These are phyloP conservation scores for Pristionchus japonicus DNA, from an alignment of 2,888 invertebrate genomes.

Conservation along the genomic window DNA sequence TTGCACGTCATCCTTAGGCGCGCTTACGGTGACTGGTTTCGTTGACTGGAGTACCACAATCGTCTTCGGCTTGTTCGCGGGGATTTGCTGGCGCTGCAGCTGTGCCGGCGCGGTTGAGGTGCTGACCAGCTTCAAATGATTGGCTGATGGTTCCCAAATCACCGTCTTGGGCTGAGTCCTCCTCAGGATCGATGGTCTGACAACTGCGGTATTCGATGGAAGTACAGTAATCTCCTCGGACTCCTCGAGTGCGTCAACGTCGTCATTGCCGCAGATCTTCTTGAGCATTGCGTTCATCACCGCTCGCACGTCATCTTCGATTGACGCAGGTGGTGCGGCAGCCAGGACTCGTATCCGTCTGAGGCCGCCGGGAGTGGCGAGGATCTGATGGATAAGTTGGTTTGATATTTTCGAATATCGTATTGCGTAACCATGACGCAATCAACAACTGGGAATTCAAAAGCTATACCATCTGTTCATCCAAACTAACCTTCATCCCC, in stretches of 20 bases:
- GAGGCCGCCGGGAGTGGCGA: neutral
- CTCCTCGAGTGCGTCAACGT: neutral
- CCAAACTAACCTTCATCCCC: no score
- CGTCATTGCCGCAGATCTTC: neutral
- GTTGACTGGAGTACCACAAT: neutral
- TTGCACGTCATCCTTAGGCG: neutral
- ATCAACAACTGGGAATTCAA: no score
- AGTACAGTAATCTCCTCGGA: neutral
- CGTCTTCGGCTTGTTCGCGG: neutral
- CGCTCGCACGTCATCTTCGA: neutral
- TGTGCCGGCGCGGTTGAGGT: neutral
- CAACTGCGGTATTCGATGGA: neutral
- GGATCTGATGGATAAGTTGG: neutral
- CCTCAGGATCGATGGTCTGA: neutral
- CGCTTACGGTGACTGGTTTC: neutral
- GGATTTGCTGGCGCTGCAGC: neutral
- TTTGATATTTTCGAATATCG: neutral
- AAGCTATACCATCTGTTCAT: no score
- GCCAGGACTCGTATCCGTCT: neutral
- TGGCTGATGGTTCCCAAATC: neutral
- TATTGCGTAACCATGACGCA: no score
- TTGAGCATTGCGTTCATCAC: conserved; percentile 4
- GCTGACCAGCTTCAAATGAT: no score
- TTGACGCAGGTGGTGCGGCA: neutral
- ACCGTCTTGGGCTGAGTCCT: no score